phyloP scores from a whole-genome alignment of 1,140 invertebrate species.

The Megalonaias nervosa region DNA sequence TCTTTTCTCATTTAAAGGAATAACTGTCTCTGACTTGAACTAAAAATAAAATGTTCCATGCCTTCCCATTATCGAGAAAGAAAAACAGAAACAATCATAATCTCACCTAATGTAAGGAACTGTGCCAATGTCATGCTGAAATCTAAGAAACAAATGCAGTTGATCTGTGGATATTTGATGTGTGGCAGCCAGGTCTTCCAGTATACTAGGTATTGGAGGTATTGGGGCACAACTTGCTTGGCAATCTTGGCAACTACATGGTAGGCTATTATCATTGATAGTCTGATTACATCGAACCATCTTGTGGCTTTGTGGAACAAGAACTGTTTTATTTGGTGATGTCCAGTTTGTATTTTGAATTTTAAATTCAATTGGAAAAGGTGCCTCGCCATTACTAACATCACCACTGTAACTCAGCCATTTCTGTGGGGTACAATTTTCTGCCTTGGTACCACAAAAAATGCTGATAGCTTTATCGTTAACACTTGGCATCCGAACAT shows the following conservation, averaged over 20 bases:
- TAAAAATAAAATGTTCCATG: too few relatives aligned
- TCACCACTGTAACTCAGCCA: constrained; percentile 79
- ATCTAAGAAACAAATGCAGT: too few relatives aligned
- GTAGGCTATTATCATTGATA: constrained; percentile 76
- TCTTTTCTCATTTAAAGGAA: too few relatives aligned
- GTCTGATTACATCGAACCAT: constrained; percentile 80
- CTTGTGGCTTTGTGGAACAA: constrained; percentile 77
- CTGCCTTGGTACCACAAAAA: constrained; percentile 81
- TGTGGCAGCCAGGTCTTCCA: too few relatives aligned
- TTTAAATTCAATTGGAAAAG: constrained; percentile 87
- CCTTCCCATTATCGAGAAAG: too few relatives aligned
- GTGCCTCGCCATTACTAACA: constrained; percentile 78
- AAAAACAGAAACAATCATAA: too few relatives aligned
- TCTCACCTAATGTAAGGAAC: too few relatives aligned
- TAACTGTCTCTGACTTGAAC: too few relatives aligned
- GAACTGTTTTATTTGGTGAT: constrained; percentile 50
- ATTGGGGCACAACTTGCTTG: constrained; percentile 82
- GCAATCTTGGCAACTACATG: constrained; percentile 94
- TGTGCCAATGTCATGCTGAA: too few relatives aligned
- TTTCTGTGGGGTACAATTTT: constrained; percentile 56
- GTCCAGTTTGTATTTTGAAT: constrained; percentile 41
- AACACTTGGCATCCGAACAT: constrained; percentile 85
- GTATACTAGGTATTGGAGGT: too few relatives aligned
- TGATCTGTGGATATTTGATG: too few relatives aligned
- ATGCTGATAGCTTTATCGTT: constrained; percentile 83